Percentiles rank a stretch among this genome's conserved stretches.
phyloP scores from a whole-genome alignment of 2,797 vertebrate genomes.

The Martes flavigula region DNA sequence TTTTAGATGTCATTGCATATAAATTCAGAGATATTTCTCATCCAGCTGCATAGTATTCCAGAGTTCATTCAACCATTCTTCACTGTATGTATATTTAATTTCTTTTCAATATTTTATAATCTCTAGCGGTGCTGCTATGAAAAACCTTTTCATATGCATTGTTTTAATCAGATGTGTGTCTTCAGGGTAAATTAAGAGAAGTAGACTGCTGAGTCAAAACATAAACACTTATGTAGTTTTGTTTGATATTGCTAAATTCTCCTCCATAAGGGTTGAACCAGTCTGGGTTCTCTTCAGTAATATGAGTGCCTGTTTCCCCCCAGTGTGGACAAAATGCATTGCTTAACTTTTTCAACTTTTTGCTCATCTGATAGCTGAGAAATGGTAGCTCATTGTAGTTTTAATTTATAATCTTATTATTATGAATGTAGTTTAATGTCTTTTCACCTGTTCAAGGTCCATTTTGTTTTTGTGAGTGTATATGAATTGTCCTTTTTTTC shows the following conservation, averaged over 20 bases:
- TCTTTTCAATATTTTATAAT: constrained; percentile 7
- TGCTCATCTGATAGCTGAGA: neutral
- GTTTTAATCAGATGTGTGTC: neutral
- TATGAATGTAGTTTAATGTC: neutral
- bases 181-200: neutral
- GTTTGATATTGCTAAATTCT: neutral
- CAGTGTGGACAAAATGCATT: neutral
- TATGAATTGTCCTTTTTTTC: neutral
- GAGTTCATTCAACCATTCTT: neutral
- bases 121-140: neutral
- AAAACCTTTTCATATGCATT: neutral
- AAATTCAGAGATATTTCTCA: constrained; percentile 32
- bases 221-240: neutral
- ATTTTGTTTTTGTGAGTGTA: neutral
- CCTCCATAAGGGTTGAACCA: neutral
- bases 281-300: neutral
- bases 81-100: neutral
- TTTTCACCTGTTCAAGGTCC: neutral
- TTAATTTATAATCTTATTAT: neutral
- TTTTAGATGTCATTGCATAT: neutral
- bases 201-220: neutral
- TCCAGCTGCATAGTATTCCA: neutral
- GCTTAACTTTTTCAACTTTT: constrained; percentile 5
- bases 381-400: neutral
- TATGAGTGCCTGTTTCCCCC: neutral